A percentile compares a stretch with the other conserved stretches of the same genome.
phyloP scores from a whole-genome alignment of 1,140 invertebrate genomes.

The Drusus annulatus region DNA sequence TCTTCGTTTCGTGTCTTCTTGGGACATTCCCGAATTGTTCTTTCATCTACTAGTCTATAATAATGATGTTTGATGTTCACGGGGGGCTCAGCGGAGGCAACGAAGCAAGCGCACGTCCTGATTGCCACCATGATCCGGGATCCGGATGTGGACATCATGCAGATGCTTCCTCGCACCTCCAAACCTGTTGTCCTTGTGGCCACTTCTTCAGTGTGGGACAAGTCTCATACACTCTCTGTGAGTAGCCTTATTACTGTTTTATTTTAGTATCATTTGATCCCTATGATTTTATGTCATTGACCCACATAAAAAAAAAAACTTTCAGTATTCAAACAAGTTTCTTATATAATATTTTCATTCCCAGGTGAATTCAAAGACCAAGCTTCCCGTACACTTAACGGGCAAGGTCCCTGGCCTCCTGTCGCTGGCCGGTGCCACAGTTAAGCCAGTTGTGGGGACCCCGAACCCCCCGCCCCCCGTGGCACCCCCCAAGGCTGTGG shows the following conservation, averaged over 20 bases:
- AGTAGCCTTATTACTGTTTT: neutral
- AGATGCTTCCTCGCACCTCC: conserved; percentile 82
- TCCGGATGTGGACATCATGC: conserved; percentile 91
- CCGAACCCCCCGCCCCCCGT: conserved; percentile 42
- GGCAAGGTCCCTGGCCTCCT: conserved; percentile 65
- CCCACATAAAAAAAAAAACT: too few relatives aligned
- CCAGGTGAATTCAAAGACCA: conserved; percentile 8
- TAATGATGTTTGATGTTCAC: conserved; percentile 53
- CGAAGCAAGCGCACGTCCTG: conserved; percentile 89
- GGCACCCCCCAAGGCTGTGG: neutral
- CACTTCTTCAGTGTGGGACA: conserved; percentile 73
- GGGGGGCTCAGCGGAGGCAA: conserved; percentile 91
- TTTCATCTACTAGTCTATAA: neutral
- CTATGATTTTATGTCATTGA: too few relatives aligned
- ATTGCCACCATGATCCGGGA: conserved; percentile 93
- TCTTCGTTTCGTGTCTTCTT: too few relatives aligned
- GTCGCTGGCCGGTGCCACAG: conserved; percentile 59
- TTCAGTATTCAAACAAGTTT: too few relatives aligned
- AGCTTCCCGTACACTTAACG: conserved; percentile 6
- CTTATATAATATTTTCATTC: too few relatives aligned
- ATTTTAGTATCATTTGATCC: too few relatives aligned
- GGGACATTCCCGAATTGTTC: too few relatives aligned
- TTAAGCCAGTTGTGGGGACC: conserved; percentile 61
- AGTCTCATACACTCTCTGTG: conserved; percentile 66
- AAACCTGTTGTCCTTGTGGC: conserved; percentile 71